Evolutionary conservation across 2,797 vertebrate genomes (phyloP).

Genomic region (Phalanger gymnotis): DNA sequence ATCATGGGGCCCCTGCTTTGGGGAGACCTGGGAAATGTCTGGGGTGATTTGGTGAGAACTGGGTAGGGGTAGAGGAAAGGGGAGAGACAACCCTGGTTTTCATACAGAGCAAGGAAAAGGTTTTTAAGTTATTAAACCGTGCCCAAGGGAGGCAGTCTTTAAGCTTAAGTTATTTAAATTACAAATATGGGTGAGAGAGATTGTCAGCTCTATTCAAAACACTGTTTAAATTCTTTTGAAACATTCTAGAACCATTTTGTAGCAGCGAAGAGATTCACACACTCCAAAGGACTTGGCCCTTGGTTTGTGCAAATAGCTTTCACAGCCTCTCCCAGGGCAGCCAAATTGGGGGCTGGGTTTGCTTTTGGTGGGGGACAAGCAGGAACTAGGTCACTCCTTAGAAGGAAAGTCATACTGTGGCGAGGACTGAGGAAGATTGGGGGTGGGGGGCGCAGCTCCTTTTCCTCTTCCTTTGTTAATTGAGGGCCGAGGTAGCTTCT

Average conservation of each 20-base stretch:
- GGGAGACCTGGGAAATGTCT: background rate
- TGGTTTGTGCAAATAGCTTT: background rate
- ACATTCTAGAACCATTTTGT: conserved; percentile 72
- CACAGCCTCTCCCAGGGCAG: background rate
- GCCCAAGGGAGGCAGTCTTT: conserved; percentile 79
- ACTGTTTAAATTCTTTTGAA: conserved; percentile 78
- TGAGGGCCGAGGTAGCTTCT: background rate
- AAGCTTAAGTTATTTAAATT: conserved; percentile 83
- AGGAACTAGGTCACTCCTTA: background rate
- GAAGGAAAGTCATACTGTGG: background rate
- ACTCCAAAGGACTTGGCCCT: conserved; percentile 70
- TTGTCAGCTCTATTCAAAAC: conserved; percentile 80
- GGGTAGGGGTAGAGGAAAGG: background rate
- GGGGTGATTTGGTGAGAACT: background rate
- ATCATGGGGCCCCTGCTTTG: background rate
- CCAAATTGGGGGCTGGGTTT: background rate
- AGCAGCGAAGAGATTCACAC: conserved; percentile 69
- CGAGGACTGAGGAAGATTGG: background rate
- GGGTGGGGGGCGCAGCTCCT: background rate
- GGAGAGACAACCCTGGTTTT: background rate
- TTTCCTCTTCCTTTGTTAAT: background rate
- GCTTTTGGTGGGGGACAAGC: background rate
- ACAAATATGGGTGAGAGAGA: conserved; percentile 81
- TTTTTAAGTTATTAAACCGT: conserved; percentile 68
- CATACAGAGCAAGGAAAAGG: background rate